phyloP scores from a whole-genome alignment of 2,113 vertebrate species.

The Oreochromis aureus region DNA sequence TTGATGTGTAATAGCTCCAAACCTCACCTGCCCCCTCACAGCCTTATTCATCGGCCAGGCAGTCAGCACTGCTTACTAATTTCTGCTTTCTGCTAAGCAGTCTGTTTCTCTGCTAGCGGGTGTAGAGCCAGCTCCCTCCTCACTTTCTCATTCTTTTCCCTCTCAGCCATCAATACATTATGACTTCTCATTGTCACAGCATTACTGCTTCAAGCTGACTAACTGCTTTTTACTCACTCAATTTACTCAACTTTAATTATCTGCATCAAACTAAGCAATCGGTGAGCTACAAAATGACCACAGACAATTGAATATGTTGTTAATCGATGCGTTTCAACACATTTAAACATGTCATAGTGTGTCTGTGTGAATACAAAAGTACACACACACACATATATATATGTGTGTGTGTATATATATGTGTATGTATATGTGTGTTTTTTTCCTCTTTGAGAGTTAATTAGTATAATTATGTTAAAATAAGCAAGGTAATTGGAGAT shows the following conservation, averaged over 20 bases:
- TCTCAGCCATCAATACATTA: constrained; percentile 28
- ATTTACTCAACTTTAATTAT: constrained; percentile 3
- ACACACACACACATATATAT: background rate
- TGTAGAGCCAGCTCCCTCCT: background rate
- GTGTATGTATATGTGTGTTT: fast-evolving
- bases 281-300: background rate
- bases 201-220: constrained; percentile 12
- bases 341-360: background rate
- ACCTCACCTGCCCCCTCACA: constrained; percentile 69
- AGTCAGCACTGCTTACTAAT: background rate
- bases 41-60: constrained; percentile 52
- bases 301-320: background rate
- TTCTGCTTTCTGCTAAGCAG: constrained; percentile 40
- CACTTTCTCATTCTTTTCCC: background rate
- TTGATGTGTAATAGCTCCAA: constrained; percentile 76
- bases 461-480: background rate
- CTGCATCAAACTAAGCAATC: background rate
- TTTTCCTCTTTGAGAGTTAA: background rate
- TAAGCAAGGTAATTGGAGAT: constrained; percentile 14
- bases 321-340: background rate
- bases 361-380: background rate
- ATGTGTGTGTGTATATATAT: background rate
- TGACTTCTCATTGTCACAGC: constrained; percentile 25
- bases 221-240: background rate
- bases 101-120: constrained; percentile 46